Percentiles rank a stretch among this genome's conserved stretches.
phyloP scores from a whole-genome alignment of 1,140 invertebrate species.

The Hylaeus anthracinus region DNA sequence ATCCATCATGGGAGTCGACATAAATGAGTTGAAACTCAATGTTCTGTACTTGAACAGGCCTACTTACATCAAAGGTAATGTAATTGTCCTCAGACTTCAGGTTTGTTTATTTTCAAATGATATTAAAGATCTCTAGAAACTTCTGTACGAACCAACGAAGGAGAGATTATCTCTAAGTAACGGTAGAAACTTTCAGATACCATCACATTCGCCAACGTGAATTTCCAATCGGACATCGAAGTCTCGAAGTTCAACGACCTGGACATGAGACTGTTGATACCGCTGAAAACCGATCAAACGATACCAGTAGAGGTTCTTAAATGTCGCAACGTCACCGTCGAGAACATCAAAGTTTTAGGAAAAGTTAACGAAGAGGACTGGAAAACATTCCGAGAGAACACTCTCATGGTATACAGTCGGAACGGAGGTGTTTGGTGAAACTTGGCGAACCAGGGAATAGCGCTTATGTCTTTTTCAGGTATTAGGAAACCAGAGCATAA shows the following conservation, averaged over 20 bases:
- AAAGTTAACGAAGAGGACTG: slow-evolving; percentile 58
- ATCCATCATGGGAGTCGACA: slow-evolving; percentile 60
- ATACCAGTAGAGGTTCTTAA: slow-evolving; percentile 38
- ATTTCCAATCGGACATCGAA: slow-evolving; percentile 55
- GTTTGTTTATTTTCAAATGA: no score
- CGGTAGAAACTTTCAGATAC: slow-evolving; percentile 37
- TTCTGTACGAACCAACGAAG: neutral
- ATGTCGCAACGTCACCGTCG: slow-evolving; percentile 48
- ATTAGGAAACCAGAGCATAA: slow-evolving; percentile 64
- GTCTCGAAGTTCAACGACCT: slow-evolving; percentile 62
- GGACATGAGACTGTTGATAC: slow-evolving; percentile 54
- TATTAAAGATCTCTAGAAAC: neutral
- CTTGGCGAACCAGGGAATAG: neutral
- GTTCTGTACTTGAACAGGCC: slow-evolving; percentile 54
- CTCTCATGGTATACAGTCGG: slow-evolving; percentile 65
- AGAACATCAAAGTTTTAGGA: slow-evolving; percentile 57
- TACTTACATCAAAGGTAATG: slow-evolving; percentile 53
- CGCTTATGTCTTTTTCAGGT: slow-evolving; percentile 46
- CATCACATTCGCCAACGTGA: slow-evolving; percentile 55
- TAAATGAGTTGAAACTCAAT: slow-evolving; percentile 51
- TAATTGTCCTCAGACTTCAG: no score
- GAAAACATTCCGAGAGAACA: slow-evolving; percentile 62
- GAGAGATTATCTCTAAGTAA: no score
- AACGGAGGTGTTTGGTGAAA: neutral
- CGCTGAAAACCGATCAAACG: slow-evolving; percentile 53